Base-by-base conservation (phyloP, 2,888 invertebrate species). In the Acrobasis suavella region DNA sequence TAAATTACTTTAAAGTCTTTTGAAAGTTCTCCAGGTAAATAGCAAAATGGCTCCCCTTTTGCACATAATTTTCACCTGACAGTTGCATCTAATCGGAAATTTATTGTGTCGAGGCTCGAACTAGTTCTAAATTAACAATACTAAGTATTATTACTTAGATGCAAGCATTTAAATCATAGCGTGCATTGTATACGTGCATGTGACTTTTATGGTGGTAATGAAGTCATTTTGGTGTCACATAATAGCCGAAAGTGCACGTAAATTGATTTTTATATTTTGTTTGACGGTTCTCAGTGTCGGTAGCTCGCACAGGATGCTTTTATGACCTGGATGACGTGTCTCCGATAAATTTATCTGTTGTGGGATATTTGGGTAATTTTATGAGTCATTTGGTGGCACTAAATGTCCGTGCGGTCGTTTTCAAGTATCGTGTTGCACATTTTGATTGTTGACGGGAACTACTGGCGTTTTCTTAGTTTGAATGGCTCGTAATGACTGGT, bases 261-360 rank as follows among this genome's bases (percentile, higher is more conserved):
- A 91, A 91, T 91, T 89, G 84, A 86, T 86, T 92, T 92, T 92
- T 89, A 92, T 91, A 88, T 82, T 92, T 92, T 92, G 92, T 92
- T 92, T 92, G 92, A 92, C 92, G 76, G 69, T 72, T 72, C 71
- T 74, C 67, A 70, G 72, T 74, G 74, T 79, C 66, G 72, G 70
- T 72, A 72, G 70, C 75, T 74, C 71, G 74, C 67, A 72, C 73
- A 67, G 74, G 85, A 86, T 77, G 81, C 75, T 77, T 90, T 91
- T 90, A 92, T 80, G 82, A 83, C 64, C 81, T 88, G 69, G 79
- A 80, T 81, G 89, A 91, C 84, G 82, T 78, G 82, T 77, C 73
- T 37, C 60, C 71, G 77, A 86, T 87, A 86, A 86, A 89, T 89
- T 87, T 86, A 84, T 85, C 80, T 89, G 87, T 90, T 89, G 85